These are phyloP conservation scores for Papilio polytes DNA, from an alignment of 1,140 invertebrate species.

Conservation along the genomic window DNA sequence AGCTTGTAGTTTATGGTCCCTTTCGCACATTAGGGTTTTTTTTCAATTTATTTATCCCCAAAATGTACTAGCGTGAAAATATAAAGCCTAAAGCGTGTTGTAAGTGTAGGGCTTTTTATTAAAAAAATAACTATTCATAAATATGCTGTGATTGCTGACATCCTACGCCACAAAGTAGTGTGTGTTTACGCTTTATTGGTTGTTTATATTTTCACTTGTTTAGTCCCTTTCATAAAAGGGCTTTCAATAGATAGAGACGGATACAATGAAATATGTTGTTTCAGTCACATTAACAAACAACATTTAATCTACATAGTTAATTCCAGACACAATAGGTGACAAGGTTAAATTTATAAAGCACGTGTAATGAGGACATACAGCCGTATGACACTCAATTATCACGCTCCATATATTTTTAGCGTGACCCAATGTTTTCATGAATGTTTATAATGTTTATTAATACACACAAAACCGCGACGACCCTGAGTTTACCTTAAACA, in stretches of 20 bases:
- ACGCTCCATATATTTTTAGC: slow-evolving; percentile 31
- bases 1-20: too few relatives aligned
- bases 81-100: too few relatives aligned
- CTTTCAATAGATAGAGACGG: background rate
- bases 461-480: background rate
- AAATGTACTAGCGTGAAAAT: too few relatives aligned
- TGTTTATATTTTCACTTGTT: too few relatives aligned
- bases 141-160: too few relatives aligned
- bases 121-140: too few relatives aligned
- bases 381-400: slow-evolving; percentile 35
- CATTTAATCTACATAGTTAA: slow-evolving; percentile 23
- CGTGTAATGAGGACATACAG: slow-evolving; percentile 33
- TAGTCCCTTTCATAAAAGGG: background rate
- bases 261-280: background rate
- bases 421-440: slow-evolving; percentile 22
- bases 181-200: too few relatives aligned
- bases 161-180: too few relatives aligned
- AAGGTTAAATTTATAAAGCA: slow-evolving; percentile 32
- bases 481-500: background rate
- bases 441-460: slow-evolving; percentile 3
- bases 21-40: too few relatives aligned
- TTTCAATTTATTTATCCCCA: too few relatives aligned
- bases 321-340: slow-evolving; percentile 37
- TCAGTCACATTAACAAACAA: background rate
- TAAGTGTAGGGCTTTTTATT: too few relatives aligned